Evolutionary conservation across 2,888 invertebrate species (phyloP).

Genomic region (Catocala nupta): DNA sequence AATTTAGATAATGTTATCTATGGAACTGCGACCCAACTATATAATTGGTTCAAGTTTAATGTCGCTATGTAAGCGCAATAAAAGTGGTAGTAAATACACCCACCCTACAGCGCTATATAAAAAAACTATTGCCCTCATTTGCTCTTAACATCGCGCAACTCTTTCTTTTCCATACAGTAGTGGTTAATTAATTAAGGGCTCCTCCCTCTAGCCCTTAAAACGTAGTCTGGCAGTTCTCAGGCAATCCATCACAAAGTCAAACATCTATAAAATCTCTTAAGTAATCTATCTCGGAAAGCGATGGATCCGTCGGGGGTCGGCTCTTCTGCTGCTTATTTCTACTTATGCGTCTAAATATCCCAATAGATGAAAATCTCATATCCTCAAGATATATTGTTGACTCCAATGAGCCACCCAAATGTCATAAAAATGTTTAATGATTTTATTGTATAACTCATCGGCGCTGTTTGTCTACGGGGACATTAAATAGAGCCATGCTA

Average conservation of each 20-base stretch:
- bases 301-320: conserved; percentile 29
- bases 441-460: conserved; percentile 68
- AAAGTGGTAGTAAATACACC: conserved; percentile 19
- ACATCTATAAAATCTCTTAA: conserved; percentile 66
- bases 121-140: conserved; percentile 27
- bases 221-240: conserved; percentile 32
- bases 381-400: conserved; percentile 9
- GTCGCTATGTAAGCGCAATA: conserved; percentile 22
- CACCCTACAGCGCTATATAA: conserved; percentile 1
- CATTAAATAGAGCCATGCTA: conserved; percentile 69
- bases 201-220: conserved; percentile 45
- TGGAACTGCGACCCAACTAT: not conserved
- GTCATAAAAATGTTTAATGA: conserved; percentile 49
- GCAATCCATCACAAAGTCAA: conserved; percentile 69
- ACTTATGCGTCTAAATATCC: conserved; percentile 10
- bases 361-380: conserved; percentile 20
- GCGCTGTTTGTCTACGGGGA: conserved; percentile 56
- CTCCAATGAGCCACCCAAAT: conserved; percentile 20
- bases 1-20: conserved; percentile 24
- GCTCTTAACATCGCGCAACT: conserved; percentile 25
- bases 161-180: conserved; percentile 30
- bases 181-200: conserved; percentile 53
- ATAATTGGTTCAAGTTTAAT: conserved; percentile 16
- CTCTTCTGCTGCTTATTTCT: conserved; percentile 13
- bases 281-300: conserved; percentile 57